phyloP scores from a whole-genome alignment of 2,113 vertebrate genomes.

The Mugil cephalus region DNA sequence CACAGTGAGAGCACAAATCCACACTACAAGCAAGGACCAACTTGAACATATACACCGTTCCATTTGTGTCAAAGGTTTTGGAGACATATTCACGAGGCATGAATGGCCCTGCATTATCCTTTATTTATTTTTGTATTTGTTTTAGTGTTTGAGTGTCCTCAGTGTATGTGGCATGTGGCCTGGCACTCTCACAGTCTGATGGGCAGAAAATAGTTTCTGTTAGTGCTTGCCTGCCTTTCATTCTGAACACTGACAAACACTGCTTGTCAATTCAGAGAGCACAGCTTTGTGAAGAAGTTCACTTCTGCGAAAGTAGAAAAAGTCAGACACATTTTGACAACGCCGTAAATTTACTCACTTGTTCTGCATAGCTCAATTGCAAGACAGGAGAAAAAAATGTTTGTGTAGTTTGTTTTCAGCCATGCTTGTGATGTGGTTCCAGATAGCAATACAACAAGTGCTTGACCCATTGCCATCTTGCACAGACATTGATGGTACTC shows the following conservation, averaged over 20 bases:
- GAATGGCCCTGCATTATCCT: neutral
- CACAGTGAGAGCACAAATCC: neutral
- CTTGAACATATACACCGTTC: neutral
- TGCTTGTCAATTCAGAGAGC: slow-evolving; percentile 18
- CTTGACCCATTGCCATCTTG: neutral
- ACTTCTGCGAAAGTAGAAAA: slow-evolving; percentile 17
- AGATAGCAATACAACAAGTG: neutral
- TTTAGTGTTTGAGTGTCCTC: slow-evolving; percentile 17
- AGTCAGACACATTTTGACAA: slow-evolving; percentile 13
- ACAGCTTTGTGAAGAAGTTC: slow-evolving; percentile 21
- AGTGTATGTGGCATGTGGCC: slow-evolving; percentile 23
- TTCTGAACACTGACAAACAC: slow-evolving; percentile 21
- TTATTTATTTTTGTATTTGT: slow-evolving; percentile 20
- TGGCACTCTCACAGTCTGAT: slow-evolving; percentile 16
- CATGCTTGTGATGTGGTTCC: neutral
- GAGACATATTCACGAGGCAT: neutral
- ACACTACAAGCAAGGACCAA: neutral
- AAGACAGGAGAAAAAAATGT: neutral
- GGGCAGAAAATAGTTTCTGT: slow-evolving; percentile 1
- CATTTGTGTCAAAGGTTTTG: neutral
- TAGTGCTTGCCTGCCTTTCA: slow-evolving; percentile 8
- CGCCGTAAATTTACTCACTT: slow-evolving; percentile 16
- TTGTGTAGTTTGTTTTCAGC: neutral
- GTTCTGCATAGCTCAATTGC: neutral
- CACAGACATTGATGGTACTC: neutral